These are phyloP conservation scores for Caenorhabditis sinica DNA, from an alignment of 2,888 invertebrate species.

Conservation along the genomic window DNA sequence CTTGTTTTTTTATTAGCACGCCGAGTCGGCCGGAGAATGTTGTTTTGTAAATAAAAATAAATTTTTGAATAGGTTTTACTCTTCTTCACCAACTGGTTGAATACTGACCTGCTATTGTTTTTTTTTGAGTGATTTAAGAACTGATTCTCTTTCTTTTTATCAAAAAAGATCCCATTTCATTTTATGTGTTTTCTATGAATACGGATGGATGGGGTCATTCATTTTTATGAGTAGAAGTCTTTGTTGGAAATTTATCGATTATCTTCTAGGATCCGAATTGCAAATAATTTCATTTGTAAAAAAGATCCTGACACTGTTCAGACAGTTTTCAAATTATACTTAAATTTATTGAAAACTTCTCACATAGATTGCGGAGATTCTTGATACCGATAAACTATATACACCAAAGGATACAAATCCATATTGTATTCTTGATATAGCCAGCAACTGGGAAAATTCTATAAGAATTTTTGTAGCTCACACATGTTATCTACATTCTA, in stretches of 20 bases:
- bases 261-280: not conserved
- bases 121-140: not conserved
- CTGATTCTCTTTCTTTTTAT: not conserved
- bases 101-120: not conserved
- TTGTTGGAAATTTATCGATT: not conserved
- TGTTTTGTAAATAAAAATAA: conserved; percentile 55
- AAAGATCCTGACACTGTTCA: too few species aligned
- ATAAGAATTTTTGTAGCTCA: too few species aligned
- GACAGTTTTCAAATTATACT: too few species aligned
- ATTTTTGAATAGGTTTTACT: conserved; percentile 27
- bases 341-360: too few species aligned
- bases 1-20: conserved; percentile 55
- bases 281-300: too few species aligned
- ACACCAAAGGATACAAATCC: too few species aligned
- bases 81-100: not conserved
- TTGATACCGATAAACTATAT: too few species aligned
- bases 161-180: not conserved
- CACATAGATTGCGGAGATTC: too few species aligned
- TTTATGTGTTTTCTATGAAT: not conserved
- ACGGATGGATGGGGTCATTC: not conserved
- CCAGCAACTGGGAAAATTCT: not conserved
- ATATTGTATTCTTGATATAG: not conserved
- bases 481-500: not conserved
- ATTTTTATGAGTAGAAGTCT: not conserved
- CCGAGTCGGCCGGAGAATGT: conserved; percentile 37